phyloP scores from a whole-genome alignment of 2,113 vertebrate genomes.

The Menura novaehollandiae region DNA sequence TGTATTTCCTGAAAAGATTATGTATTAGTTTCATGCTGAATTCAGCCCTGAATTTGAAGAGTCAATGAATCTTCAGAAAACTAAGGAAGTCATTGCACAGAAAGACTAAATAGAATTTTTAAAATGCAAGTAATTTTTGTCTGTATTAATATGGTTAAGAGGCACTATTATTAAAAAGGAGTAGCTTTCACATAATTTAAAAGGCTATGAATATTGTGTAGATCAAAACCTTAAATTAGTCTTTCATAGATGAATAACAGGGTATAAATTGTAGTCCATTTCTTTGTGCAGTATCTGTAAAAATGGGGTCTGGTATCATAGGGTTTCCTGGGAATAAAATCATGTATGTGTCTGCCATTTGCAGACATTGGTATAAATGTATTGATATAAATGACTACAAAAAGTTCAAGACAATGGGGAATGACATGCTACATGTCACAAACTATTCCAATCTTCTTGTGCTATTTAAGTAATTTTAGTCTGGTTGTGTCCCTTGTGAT shows the following conservation, averaged over 20 bases:
- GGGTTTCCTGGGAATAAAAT: constrained; percentile 2
- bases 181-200: background rate
- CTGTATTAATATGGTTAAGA: background rate
- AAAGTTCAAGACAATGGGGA: background rate
- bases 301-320: background rate
- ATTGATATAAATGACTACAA: background rate
- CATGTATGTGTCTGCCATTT: background rate
- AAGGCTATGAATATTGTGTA: background rate
- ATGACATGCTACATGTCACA: background rate
- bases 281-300: background rate
- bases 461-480: background rate
- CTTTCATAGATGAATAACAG: background rate
- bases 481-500: background rate
- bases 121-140: background rate
- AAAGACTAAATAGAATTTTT: background rate
- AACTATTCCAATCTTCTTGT: background rate
- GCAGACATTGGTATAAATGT: background rate
- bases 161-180: background rate
- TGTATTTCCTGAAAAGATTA: background rate
- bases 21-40: background rate
- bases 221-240: background rate
- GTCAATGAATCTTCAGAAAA: background rate
- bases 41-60: background rate
- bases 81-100: background rate
- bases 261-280: background rate